A percentile compares a stretch with the other conserved stretches of the same genome.
These are phyloP conservation scores for Gadopsis bispinosus DNA, from an alignment of 2,797 vertebrate genomes.

Conservation along the genomic window DNA sequence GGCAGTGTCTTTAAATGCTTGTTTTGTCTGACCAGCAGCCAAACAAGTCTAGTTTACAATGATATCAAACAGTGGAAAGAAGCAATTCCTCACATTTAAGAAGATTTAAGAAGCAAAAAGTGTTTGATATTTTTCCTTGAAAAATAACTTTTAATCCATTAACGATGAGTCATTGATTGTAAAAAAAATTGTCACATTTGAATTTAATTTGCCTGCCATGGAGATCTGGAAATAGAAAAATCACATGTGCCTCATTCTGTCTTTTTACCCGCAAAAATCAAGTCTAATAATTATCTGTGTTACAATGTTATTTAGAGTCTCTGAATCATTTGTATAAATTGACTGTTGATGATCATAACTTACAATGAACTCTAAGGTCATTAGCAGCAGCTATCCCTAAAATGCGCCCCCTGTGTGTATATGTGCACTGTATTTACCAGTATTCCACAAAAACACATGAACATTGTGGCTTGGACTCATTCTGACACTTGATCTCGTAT, in stretches of 20 bases:
- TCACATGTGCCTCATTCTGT: not conserved
- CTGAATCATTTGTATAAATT: not conserved
- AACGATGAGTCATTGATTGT: not conserved
- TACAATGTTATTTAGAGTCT: not conserved
- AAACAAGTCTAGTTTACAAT: not conserved
- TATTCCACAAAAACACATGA: slow-evolving; percentile 30
- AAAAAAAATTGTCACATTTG: not conserved
- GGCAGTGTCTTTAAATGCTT: not conserved
- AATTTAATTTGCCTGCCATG: not conserved
- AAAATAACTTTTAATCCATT: not conserved
- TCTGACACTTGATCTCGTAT: slow-evolving; percentile 49
- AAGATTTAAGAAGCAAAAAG: not conserved
- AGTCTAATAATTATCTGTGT: not conserved
- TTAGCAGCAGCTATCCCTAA: not conserved
- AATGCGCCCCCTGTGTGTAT: not conserved
- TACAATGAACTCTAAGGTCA: not conserved
- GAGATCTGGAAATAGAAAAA: not conserved
- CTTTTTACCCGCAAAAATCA: not conserved
- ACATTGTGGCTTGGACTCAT: slow-evolving; percentile 31
- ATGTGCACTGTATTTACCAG: not conserved
- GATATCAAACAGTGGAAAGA: not conserved
- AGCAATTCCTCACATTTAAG: not conserved
- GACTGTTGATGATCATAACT: not conserved
- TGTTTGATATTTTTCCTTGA: not conserved
- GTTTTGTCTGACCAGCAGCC: not conserved